phyloP scores from a whole-genome alignment of 2,113 vertebrate genomes.

The Saimiri boliviensis region DNA sequence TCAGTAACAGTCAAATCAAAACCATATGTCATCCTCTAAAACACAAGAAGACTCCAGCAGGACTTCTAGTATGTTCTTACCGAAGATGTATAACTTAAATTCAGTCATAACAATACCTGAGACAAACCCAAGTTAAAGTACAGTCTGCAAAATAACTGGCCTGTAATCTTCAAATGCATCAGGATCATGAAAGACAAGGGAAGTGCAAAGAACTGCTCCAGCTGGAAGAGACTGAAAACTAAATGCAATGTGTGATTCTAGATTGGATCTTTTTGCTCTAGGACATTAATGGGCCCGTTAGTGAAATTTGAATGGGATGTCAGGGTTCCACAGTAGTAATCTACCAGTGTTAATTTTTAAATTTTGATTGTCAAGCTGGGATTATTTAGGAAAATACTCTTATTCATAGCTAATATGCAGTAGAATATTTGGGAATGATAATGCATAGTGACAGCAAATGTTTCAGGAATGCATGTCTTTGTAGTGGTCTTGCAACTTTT shows the following conservation, averaged over 20 bases:
- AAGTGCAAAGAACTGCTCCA: neutral
- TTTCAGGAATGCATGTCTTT: neutral
- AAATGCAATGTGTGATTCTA: neutral
- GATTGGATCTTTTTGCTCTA: neutral
- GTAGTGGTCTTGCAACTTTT: neutral
- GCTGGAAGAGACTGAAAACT: neutral
- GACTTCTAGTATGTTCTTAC: neutral
- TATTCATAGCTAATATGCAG: neutral
- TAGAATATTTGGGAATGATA: neutral
- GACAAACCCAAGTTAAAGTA: neutral
- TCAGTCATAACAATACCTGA: neutral
- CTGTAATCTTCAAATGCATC: neutral
- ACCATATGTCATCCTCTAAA: neutral
- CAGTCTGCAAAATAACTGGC: neutral
- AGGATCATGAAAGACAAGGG: neutral
- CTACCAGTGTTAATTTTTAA: neutral
- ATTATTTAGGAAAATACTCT: conserved; percentile 28
- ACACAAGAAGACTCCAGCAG: neutral
- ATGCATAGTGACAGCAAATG: neutral
- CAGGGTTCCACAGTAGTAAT: neutral
- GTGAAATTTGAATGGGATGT: neutral
- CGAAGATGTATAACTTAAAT: neutral
- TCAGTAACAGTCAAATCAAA: neutral
- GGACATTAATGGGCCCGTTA: neutral
- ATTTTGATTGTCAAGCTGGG: neutral